Evolutionary conservation across 2,113 vertebrate genomes (phyloP).

Genomic region (human (Homo sapiens)): GRCh38 chr11:126733001-126733500

Average conservation of each 20-base stretch:
- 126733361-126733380: background rate
- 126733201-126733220: background rate
- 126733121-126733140: background rate
- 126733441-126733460: slow-evolving; percentile 58
- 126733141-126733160: background rate
- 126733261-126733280: background rate
- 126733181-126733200: background rate
- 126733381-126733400: background rate
- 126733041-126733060: background rate
- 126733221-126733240: background rate
- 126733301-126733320: background rate
- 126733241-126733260: background rate
- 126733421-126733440: slow-evolving; percentile 48
- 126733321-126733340: background rate
- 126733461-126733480: slow-evolving; percentile 57
- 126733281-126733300: background rate
- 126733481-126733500: slow-evolving; percentile 77
- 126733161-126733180: background rate
- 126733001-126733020: background rate
- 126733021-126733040: background rate
- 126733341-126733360: fast-evolving
- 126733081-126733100: background rate
- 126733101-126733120: background rate
- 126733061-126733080: background rate
- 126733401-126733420: background rate